Percentiles rank a stretch among this genome's conserved stretches.
Evolutionary conservation across 2,888 invertebrate genomes (phyloP).

Genomic region (Anaspis maculata): DNA sequence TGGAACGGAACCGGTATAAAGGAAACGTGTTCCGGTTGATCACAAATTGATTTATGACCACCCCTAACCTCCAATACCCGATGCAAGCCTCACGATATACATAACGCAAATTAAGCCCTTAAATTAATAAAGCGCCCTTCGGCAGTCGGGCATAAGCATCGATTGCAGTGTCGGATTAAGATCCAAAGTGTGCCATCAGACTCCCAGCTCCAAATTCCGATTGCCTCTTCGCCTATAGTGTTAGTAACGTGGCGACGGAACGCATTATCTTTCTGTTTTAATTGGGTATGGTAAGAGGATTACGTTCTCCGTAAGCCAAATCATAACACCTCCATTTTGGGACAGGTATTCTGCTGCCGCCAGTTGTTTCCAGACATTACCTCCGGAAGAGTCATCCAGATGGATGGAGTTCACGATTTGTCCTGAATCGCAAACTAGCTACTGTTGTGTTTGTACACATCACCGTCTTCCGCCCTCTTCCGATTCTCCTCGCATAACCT

Average conservation of each 20-base stretch:
- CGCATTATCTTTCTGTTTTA: slow-evolving; percentile 15
- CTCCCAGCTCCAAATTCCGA: too few species aligned
- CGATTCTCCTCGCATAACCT: neutral
- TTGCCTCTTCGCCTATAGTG: neutral
- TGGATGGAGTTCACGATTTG: slow-evolving; percentile 8
- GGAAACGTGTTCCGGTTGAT: too few species aligned
- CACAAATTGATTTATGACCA: too few species aligned
- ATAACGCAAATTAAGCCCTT: too few species aligned
- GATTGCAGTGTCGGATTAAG: neutral
- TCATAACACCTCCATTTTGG: slow-evolving; percentile 14
- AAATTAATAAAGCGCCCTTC: too few species aligned
- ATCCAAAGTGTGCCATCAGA: neutral
- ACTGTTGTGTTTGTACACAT: too few species aligned
- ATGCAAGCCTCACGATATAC: too few species aligned
- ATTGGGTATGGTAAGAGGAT: slow-evolving; percentile 16
- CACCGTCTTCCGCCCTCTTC: neutral
- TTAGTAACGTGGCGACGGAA: neutral
- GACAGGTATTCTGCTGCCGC: slow-evolving; percentile 2
- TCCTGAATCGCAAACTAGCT: slow-evolving; percentile 5
- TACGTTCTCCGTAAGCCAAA: slow-evolving; percentile 13
- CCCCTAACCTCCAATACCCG: too few species aligned
- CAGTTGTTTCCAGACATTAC: slow-evolving; percentile 10
- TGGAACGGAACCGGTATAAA: too few species aligned
- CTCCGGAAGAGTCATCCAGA: slow-evolving; percentile 10
- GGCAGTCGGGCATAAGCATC: neutral